Evolutionary conservation across 2,113 vertebrate genomes (phyloP).

Genomic region (Plecturocebus donacophilus): DNA sequence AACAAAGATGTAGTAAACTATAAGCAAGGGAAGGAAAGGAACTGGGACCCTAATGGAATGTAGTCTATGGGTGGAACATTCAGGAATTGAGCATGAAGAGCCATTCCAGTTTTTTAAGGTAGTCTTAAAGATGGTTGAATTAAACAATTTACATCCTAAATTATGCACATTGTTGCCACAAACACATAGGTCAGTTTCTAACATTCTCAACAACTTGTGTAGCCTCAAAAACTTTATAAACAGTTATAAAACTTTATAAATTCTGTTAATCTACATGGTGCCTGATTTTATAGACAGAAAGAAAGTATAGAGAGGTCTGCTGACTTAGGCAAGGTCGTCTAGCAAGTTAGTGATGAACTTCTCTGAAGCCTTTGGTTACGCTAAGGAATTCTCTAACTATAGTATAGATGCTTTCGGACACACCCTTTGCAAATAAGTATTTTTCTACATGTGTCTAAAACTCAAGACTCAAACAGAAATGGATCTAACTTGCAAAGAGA

Average conservation of each 20-base stretch:
- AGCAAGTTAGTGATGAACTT: neutral
- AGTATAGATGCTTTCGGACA: neutral
- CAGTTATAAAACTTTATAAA: neutral
- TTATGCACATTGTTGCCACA: neutral
- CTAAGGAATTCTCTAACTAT: conserved; percentile 22
- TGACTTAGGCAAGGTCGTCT: neutral
- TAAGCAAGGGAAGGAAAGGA: neutral
- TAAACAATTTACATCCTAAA: neutral
- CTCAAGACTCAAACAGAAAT: neutral
- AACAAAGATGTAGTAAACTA: neutral
- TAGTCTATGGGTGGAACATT: neutral
- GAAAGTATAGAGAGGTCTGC: neutral
- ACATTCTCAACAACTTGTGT: neutral
- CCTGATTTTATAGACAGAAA: neutral
- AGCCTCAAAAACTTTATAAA: neutral
- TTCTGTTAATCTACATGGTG: neutral
- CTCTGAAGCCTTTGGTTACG: neutral
- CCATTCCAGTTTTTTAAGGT: neutral
- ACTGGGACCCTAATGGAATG: neutral
- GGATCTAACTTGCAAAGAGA: neutral
- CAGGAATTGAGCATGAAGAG: neutral
- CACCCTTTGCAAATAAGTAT: neutral
- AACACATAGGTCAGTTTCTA: neutral
- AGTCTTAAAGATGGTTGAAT: neutral
- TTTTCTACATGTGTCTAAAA: conserved; percentile 1